These are phyloP conservation scores for Glaucomys volans DNA, from an alignment of 2,113 vertebrate species.

Conservation along the genomic window DNA sequence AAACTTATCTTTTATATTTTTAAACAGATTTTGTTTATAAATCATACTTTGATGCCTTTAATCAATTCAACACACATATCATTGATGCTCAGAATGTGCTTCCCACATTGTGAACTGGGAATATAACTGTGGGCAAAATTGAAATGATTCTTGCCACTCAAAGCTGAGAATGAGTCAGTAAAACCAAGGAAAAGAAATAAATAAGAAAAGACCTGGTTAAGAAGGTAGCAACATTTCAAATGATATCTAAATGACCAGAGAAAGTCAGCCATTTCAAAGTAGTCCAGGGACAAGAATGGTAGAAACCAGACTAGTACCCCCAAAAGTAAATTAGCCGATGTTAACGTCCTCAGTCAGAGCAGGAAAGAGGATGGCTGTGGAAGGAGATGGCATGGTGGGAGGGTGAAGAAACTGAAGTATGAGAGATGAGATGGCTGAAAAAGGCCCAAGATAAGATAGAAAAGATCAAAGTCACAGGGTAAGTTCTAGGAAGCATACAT, in stretches of 20 bases:
- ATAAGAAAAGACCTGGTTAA: background rate
- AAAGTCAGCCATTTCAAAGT: background rate
- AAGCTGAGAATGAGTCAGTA: background rate
- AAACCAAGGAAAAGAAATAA: background rate
- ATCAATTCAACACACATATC: background rate
- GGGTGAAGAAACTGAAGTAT: background rate
- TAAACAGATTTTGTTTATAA: background rate
- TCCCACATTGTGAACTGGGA: background rate
- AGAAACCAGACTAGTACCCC: background rate
- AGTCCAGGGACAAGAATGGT: background rate
- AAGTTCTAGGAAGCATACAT: background rate
- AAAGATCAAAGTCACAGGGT: background rate
- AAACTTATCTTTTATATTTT: background rate
- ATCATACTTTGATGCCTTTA: background rate
- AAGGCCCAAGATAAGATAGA: background rate
- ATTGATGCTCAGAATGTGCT: background rate
- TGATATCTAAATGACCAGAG: background rate
- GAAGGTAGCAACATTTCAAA: background rate
- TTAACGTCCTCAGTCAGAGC: background rate
- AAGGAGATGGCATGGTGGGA: background rate
- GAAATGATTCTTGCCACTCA: background rate
- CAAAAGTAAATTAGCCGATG: background rate
- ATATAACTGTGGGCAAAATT: background rate
- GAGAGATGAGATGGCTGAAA: background rate
- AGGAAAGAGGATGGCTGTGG: background rate